Evolutionary conservation across 2,888 invertebrate genomes (phyloP).

Genomic region (Eupithecia insigniata): DNA sequence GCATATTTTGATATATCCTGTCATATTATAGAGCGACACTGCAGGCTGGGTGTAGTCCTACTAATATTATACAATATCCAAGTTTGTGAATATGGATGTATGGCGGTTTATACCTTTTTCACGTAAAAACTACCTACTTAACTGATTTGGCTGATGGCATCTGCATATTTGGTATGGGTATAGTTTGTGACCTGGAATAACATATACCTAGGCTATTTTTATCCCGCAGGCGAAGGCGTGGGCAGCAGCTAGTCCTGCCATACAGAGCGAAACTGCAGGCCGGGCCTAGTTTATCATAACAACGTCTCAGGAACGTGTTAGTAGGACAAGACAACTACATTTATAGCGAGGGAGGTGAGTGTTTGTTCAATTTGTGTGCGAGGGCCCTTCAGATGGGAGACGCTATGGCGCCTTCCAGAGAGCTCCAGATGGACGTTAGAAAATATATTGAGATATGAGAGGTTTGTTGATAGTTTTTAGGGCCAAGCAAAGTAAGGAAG

Average conservation of each 20-base stretch:
- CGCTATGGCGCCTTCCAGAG: slow-evolving; percentile 63
- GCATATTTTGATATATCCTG: too few relatives aligned
- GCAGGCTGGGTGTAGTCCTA: background rate
- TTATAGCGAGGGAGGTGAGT: slow-evolving; percentile 49
- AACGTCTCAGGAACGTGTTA: slow-evolving; percentile 18
- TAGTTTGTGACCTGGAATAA: too few relatives aligned
- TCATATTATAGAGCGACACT: background rate
- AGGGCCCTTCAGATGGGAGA: slow-evolving; percentile 61
- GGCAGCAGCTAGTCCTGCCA: too few relatives aligned
- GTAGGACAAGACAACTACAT: slow-evolving; percentile 35
- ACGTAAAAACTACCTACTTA: too few relatives aligned
- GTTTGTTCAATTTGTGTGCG: slow-evolving; percentile 67
- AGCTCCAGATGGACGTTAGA: background rate
- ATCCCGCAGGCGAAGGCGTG: too few relatives aligned
- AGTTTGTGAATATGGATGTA: too few relatives aligned
- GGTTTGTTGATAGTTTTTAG: background rate
- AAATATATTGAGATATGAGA: background rate
- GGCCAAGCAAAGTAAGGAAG: background rate
- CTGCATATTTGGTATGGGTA: too few relatives aligned
- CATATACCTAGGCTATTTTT: too few relatives aligned
- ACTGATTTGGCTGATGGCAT: too few relatives aligned
- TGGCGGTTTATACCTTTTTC: too few relatives aligned
- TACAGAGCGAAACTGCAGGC: background rate
- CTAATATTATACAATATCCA: too few relatives aligned
- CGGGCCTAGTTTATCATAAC: slow-evolving; percentile 1